Base-by-base conservation (phyloP, 2,797 vertebrate species). In the Varecia variegata region DNA sequence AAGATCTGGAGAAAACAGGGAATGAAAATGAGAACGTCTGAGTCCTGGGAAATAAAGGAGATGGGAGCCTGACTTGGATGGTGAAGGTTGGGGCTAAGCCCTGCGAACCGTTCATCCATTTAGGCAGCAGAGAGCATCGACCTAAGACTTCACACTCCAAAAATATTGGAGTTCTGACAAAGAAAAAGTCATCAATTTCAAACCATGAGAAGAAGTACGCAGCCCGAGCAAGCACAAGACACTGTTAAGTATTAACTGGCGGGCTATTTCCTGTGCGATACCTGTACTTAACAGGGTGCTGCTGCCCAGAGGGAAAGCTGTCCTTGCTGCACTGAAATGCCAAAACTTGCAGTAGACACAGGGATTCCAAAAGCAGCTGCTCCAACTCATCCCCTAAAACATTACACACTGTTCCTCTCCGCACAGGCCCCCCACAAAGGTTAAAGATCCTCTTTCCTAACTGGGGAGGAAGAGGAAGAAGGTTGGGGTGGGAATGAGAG, bases 341-440 rank as follows among this genome's bases (percentile, higher is more conserved):
- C 10, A 1, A 47, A 68, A 56, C 5, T 56, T 67, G 32, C 35
- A 17, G 82, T 11, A 54, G 20, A 65, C 13, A 84, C 73, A 32
- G 30, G 18, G 13, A 54, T 45, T 77, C 60, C 40, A n/a, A 8
- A 68, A 13, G 40, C 4, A 40, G 45, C 85, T 17, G 27, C n/a
- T 32, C 60, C 35, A 2, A 18, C n/a, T 50, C 56, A 35, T 25
- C 52, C 67, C 84, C 52, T 14, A 11, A 45, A 47, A 58, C 45
- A 43, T 52, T 50, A 23, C 23, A n/a, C 3, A 10, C 58, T 30
- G 7, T 67, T n/a, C 65, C 65, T 17, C n/a, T 25, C 21, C 7
- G 13, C 35, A 25, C 81, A 40, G 15, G 1, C 10, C 1, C 1
- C 15, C 21, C 5, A 12, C 10, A 4, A 17, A n/a, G 4, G 14